These are phyloP conservation scores for Neotragus moschatus DNA, from an alignment of 2,113 vertebrate species.

Conservation along the genomic window DNA sequence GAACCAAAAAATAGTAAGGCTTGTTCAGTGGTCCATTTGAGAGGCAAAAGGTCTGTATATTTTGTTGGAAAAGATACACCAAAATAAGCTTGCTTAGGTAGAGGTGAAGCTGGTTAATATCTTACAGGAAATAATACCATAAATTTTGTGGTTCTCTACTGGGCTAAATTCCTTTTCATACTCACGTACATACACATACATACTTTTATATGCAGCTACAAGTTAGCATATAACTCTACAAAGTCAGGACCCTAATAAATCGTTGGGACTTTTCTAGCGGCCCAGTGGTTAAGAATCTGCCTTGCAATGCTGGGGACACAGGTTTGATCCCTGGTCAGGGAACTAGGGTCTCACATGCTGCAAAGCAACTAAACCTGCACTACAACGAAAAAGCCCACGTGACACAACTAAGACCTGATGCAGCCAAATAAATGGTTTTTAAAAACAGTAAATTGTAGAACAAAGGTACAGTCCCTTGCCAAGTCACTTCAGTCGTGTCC, in stretches of 20 bases:
- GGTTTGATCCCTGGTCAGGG: background rate
- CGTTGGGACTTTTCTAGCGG: background rate
- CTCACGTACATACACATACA: background rate
- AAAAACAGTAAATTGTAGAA: background rate
- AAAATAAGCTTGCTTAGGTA: background rate
- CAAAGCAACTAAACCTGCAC: background rate
- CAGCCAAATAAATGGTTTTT: background rate
- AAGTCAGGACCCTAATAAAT: background rate
- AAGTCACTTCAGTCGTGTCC: background rate
- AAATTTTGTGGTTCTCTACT: background rate
- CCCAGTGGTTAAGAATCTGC: background rate
- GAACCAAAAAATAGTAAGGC: background rate
- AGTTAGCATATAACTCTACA: background rate
- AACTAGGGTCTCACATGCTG: background rate
- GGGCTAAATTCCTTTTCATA: background rate
- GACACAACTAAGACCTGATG: background rate
- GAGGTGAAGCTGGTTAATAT: background rate
- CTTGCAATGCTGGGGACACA: background rate
- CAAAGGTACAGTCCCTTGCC: background rate
- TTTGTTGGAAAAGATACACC: background rate
- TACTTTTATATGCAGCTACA: background rate
- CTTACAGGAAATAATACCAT: conserved; percentile 35
- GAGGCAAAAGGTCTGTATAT: background rate
- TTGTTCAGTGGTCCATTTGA: background rate
- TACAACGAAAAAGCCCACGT: background rate